Evolutionary conservation across 1,140 invertebrate genomes (phyloP).

Genomic region (Nasonia giraulti): DNA sequence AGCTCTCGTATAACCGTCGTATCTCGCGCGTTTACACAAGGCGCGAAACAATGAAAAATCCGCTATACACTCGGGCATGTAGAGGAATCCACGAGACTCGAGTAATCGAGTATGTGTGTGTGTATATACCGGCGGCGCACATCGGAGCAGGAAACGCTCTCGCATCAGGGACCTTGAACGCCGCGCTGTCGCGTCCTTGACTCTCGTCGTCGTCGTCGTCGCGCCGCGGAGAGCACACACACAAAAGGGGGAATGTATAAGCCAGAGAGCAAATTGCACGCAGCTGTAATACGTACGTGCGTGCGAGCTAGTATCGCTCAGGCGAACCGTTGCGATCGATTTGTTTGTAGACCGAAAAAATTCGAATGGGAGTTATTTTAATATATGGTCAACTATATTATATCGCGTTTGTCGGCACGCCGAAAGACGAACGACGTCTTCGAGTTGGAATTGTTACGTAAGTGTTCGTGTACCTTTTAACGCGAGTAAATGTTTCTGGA

Average conservation of each 20-base stretch:
- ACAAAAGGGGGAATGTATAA: background rate
- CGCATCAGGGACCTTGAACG: background rate
- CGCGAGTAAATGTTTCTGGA: too few relatives aligned
- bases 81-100: background rate
- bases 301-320: slow-evolving; percentile 7
- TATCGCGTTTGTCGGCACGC: too few relatives aligned
- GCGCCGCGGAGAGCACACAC: background rate
- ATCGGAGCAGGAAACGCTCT: background rate
- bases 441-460: too few relatives aligned
- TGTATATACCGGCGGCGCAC: background rate
- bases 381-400: too few relatives aligned
- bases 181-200: background rate
- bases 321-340: background rate
- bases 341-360: too few relatives aligned
- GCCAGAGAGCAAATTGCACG: background rate
- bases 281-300: background rate
- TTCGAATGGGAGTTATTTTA: too few relatives aligned
- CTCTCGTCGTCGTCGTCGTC: background rate
- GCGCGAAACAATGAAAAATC: background rate
- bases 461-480: too few relatives aligned
- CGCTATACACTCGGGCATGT: background rate
- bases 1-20: background rate
- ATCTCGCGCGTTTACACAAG: background rate
- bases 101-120: background rate
- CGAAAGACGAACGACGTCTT: too few relatives aligned